Percentiles rank a stretch among this genome's conserved stretches.
Evolutionary conservation across 2,113 vertebrate genomes (phyloP).

Genomic region (Hippolais icterina): DNA sequence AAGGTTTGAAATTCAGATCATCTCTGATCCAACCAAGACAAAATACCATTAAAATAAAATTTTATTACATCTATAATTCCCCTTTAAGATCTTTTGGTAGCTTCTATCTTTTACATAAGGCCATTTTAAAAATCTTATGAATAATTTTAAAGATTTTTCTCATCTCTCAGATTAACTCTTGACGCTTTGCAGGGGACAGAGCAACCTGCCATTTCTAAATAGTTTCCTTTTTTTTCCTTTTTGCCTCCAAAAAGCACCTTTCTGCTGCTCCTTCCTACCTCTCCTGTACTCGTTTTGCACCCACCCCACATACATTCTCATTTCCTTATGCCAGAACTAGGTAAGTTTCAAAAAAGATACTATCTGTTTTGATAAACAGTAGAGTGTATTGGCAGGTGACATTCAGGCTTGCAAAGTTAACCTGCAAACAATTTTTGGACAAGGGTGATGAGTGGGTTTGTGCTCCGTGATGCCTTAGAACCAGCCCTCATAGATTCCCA

Average conservation of each 20-base stretch:
- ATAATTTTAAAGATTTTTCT: not conserved
- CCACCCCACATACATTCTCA: not conserved
- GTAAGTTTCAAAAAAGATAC: not conserved
- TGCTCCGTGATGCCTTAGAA: not conserved
- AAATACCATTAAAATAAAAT: not conserved
- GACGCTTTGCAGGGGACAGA: accelerated
- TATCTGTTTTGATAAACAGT: not conserved
- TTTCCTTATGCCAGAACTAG: not conserved
- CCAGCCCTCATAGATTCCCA: accelerated
- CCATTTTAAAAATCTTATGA: not conserved
- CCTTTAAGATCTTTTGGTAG: not conserved
- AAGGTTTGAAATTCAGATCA: not conserved
- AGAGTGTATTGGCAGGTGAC: not conserved
- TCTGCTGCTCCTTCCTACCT: not conserved
- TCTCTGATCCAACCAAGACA: not conserved
- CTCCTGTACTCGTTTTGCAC: not conserved
- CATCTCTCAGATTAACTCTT: not conserved
- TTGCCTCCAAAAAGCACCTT: not conserved
- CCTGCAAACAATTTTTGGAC: not conserved
- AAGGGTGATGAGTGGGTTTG: not conserved
- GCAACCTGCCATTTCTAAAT: not conserved
- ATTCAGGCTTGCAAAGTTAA: not conserved
- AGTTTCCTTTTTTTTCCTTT: not conserved
- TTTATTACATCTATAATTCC: not conserved
- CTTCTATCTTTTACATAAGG: not conserved